Base-by-base conservation (phyloP, 2,888 invertebrate genomes). In the Hermaeophaga mercurialis region DNA sequence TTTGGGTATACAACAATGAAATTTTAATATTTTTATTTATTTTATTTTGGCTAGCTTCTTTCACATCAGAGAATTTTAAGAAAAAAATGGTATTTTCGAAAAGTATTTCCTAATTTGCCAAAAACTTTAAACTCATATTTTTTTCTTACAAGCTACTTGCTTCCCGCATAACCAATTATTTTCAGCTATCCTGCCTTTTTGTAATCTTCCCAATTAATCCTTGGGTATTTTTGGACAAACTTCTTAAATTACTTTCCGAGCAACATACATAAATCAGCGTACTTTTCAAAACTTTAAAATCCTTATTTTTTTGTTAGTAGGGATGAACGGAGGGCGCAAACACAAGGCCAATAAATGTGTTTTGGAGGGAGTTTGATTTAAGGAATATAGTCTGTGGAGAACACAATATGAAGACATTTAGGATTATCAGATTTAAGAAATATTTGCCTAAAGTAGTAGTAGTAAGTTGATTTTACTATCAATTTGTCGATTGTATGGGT, bases 171-270 rank as follows among this genome's bases (percentile, higher is more conserved):
- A 19, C 39, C 39, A 39, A 39, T 39, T 39, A 39, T 39, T 39
- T 39, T 14, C 19, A 18, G 39, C 39, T 39, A 19, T 39, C 19
- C 39, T 22, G 39, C 39, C 19, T 39, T 15, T 22, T 39, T 19
- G n/a, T 39, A 39, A 39, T 39, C 39, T 39, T 39, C 19, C 39
- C 39, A 39, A 39, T 39, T 39, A 39, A 39, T 39, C 39, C 39
- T 39, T 39, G 15, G 39, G 19, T 19, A 39, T 39, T 39, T 39
- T 39, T 39, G 39, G 22, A 19, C 11, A 22, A 39, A 39, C 19
- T 39, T 39, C 19, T 39, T 39, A 39, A 39, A 39, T 39, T 39
- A 39, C 39, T 39, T 19, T n/a, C 39, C 7, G 11, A 18, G 19
- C 19, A 39, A 12, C 39, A 12, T 6, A 15, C 22, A 39, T 39